phyloP scores from a whole-genome alignment of 2,113 vertebrate genomes.

The Fregata magnificens region DNA sequence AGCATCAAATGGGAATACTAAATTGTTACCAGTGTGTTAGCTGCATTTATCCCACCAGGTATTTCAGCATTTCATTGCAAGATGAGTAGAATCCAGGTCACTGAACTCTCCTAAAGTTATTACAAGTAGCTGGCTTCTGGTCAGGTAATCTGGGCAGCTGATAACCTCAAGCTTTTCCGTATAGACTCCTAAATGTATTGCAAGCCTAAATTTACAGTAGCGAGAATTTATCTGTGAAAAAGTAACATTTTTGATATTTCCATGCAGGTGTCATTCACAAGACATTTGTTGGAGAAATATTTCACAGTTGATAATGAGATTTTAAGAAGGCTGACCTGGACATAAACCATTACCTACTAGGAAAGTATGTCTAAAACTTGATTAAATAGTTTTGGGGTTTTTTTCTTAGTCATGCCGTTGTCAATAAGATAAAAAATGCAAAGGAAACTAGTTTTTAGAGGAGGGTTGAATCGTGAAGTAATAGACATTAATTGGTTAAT shows the following conservation, averaged over 20 bases:
- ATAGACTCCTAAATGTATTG: not conserved
- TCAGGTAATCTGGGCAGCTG: not conserved
- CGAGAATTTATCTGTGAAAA: not conserved
- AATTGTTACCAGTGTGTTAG: not conserved
- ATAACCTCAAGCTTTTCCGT: not conserved
- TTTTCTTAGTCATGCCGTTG: not conserved
- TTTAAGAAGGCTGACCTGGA: not conserved
- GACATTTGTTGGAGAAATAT: not conserved
- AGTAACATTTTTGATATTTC: not conserved
- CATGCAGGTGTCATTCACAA: not conserved
- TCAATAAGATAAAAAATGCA: not conserved
- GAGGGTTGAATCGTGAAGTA: not conserved
- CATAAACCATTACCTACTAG: not conserved
- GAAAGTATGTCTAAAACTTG: not conserved
- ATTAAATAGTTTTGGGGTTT: not conserved
- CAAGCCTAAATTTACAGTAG: not conserved
- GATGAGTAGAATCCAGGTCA: not conserved
- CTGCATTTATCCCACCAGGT: not conserved
- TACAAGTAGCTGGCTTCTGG: not conserved
- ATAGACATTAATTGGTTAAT: not conserved
- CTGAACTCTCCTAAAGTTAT: not conserved
- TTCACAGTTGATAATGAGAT: not conserved
- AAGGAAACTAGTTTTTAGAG: not conserved
- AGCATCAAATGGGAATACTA: not conserved
- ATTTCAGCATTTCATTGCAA: not conserved